phyloP scores from a whole-genome alignment of 1,140 invertebrate genomes.

The Oncopeltus fasciatus region DNA sequence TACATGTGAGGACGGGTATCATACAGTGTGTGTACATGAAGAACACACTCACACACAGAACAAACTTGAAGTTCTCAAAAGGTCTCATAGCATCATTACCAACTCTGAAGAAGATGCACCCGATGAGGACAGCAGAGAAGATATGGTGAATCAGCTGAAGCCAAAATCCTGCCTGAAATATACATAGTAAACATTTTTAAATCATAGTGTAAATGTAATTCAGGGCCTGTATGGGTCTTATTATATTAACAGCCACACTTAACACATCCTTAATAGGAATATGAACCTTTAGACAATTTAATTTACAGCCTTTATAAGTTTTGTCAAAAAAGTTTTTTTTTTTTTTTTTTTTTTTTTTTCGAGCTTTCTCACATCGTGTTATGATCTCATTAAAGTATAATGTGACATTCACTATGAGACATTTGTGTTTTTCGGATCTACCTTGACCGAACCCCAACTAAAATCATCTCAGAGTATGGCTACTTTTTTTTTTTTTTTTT shows the following conservation, averaged over 20 bases:
- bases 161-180: slow-evolving; percentile 33
- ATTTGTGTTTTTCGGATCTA: no score
- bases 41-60: slow-evolving; percentile 39
- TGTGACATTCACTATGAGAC: no score
- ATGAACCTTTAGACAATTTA: not conserved
- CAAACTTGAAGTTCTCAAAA: slow-evolving; percentile 42
- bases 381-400: no score
- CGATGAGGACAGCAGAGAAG: slow-evolving; percentile 35
- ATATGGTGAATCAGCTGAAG: slow-evolving; percentile 41
- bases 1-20: slow-evolving; percentile 42
- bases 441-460: no score
- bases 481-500: no score
- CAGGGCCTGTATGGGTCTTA: no score
- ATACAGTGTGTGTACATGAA: slow-evolving; percentile 47
- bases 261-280: not conserved
- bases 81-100: slow-evolving; percentile 37
- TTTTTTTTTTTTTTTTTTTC: not conserved
- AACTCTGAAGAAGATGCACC: slow-evolving; percentile 38
- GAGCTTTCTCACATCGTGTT: no score
- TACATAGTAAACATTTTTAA: not conserved
- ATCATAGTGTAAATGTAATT: no score
- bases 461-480: no score
- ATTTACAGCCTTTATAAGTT: not conserved
- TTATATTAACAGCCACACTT: no score
- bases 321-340: not conserved